phyloP scores from a whole-genome alignment of 2,113 vertebrate genomes.

The Eulemur rufifrons region DNA sequence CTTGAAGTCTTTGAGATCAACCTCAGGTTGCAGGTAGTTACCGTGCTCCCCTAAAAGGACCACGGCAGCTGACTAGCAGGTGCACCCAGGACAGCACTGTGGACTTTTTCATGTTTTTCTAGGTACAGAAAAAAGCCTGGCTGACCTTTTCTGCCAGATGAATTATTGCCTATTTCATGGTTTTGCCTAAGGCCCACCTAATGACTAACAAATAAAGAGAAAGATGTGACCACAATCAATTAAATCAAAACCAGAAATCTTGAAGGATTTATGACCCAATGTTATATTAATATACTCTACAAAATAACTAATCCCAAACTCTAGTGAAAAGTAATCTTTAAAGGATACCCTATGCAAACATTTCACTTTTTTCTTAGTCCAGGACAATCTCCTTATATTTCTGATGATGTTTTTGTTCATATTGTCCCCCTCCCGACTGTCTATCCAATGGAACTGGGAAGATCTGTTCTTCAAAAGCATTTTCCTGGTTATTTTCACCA shows the following conservation, averaged over 20 bases:
- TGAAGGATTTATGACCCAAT: not conserved
- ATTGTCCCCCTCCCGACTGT: not conserved
- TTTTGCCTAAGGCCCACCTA: not conserved
- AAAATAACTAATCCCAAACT: constrained; percentile 12
- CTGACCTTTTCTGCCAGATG: not conserved
- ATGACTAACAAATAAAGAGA: not conserved
- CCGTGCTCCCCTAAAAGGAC: not conserved
- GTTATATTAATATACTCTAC: not conserved
- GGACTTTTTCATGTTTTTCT: not conserved
- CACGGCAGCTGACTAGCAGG: not conserved
- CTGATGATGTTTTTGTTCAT: not conserved
- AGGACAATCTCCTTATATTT: not conserved
- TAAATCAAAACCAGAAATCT: not conserved
- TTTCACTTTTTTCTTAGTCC: not conserved
- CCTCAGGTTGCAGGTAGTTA: not conserved
- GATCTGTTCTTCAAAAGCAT: not conserved
- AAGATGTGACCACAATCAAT: not conserved
- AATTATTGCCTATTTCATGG: not conserved
- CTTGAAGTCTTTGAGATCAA: not conserved
- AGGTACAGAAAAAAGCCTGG: not conserved
- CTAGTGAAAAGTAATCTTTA: not conserved
- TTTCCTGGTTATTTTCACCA: not conserved
- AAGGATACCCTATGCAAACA: not conserved
- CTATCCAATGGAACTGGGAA: not conserved
- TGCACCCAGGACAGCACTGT: not conserved